Evolutionary conservation across 1,140 invertebrate species (phyloP), one percentile per base, ranked within the genome.

Genomic region (Drosophila fuyamai): DNA sequence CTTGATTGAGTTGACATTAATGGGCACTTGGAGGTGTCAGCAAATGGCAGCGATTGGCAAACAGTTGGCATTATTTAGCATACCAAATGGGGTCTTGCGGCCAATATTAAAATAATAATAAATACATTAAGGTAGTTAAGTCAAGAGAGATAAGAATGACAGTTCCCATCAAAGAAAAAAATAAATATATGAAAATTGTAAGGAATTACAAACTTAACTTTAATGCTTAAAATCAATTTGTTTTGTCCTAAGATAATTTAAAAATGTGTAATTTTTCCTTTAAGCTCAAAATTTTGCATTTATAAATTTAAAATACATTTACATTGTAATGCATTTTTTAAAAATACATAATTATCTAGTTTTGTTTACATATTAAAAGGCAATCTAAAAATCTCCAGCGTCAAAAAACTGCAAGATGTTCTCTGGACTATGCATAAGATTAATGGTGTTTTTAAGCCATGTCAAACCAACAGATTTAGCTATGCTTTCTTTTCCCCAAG

Each of bases 1-100:
- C 70, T 76, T 68, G 79, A 88, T 86, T 86, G 84, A 88, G 77
- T 80, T 88, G 83, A 88, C 83, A 83, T 89, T 89, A 88, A 89
- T 83, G 81, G 83, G 79, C 74, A 76, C 76, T 83, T 73, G 76
- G 59, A 61, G 63, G 79, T 83, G 83, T 88, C 82, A 57, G 48
- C 65, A 47, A 46, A 27, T 83, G 83, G 76, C 83, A 79, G 79
- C 79, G 62, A 88, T 78, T 78, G 83, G 58, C 75, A 82, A 79
- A 72, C 75, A 76, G 43, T 55, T 51, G 61, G 54, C 50, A 66
- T 53, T 53, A 44, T 59, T 76, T 66, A 59, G 53, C 61, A 76
- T 76, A 43, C 47, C 43, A 47, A 59, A 66, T 67, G 41, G 23
- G 47, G 47, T 54, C 1, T 65, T 47, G 18, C 32, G 2, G 9